phyloP scores from a whole-genome alignment of 2,888 invertebrate genomes.

The Platynereis dumerilii region DNA sequence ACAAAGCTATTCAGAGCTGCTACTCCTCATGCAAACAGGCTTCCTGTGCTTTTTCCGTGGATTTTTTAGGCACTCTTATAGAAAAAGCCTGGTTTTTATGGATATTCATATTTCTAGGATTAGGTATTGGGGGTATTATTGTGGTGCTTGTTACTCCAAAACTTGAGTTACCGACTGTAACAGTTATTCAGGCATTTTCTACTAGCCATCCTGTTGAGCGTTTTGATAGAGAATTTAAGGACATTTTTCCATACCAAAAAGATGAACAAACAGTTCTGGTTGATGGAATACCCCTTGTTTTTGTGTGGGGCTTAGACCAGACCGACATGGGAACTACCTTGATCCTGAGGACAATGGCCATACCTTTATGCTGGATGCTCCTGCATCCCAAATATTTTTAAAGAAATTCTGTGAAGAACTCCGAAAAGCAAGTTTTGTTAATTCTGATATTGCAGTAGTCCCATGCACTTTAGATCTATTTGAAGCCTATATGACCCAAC shows the following conservation, averaged over 20 bases:
- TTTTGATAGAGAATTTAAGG: slow-evolving; percentile 77
- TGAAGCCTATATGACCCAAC: neutral
- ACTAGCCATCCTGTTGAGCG: slow-evolving; percentile 85
- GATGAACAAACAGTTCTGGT: no score
- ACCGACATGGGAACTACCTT: slow-evolving; percentile 83
- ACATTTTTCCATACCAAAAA: slow-evolving; percentile 66
- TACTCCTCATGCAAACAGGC: no score
- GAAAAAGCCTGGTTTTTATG: slow-evolving; percentile 61
- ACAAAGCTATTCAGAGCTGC: no score
- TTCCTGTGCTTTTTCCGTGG: neutral
- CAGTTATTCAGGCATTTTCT: slow-evolving; percentile 65
- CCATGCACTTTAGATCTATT: slow-evolving; percentile 2
- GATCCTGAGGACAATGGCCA: slow-evolving; percentile 82
- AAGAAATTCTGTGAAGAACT: slow-evolving; percentile 74
- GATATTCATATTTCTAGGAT: slow-evolving; percentile 43
- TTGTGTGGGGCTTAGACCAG: slow-evolving; percentile 80
- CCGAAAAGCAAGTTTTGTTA: neutral
- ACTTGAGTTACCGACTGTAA: slow-evolving; percentile 68
- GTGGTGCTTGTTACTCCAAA: slow-evolving; percentile 24
- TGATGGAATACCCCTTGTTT: neutral
- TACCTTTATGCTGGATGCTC: slow-evolving; percentile 79
- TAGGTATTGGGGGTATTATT: slow-evolving; percentile 17
- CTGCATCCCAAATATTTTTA: slow-evolving; percentile 84
- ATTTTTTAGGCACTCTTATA: slow-evolving; percentile 47
- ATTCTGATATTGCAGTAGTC: neutral